A percentile compares a stretch with the other conserved stretches of the same genome.
These are phyloP conservation scores for Lemur catta DNA, from an alignment of 2,797 vertebrate genomes.

Conservation along the genomic window DNA sequence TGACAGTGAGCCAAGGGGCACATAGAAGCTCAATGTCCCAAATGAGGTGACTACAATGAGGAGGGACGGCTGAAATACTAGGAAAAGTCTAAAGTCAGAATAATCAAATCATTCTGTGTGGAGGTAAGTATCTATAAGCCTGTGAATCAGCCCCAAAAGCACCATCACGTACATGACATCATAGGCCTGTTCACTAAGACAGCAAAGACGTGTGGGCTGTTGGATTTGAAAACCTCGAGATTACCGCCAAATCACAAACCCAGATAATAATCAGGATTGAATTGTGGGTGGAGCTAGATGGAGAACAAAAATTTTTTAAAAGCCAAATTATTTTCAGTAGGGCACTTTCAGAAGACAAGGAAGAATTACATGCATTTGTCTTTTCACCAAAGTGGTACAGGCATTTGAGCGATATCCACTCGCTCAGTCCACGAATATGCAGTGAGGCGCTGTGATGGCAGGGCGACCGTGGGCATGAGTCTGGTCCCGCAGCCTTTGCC, in stretches of 20 bases:
- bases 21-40: fast-evolving
- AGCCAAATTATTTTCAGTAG: not conserved
- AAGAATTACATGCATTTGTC: not conserved
- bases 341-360: not conserved
- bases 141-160: not conserved
- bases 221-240: not conserved
- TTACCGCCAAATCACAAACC: not conserved
- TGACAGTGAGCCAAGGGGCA: not conserved
- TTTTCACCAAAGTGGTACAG: not conserved
- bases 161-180: not conserved
- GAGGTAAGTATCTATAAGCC: not conserved
- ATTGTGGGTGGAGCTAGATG: not conserved
- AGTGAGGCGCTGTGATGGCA: fast-evolving
- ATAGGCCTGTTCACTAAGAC: not conserved
- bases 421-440: not conserved
- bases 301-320: not conserved
- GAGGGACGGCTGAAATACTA: not conserved
- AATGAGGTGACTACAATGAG: not conserved
- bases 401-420: fast-evolving
- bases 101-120: not conserved
- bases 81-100: not conserved
- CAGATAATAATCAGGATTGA: not conserved
- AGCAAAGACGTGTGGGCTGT: not conserved
- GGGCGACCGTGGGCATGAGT: fast-evolving
- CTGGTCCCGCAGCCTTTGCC: not conserved